Evolutionary conservation across 2,797 vertebrate genomes (phyloP).

Genomic region (Sardinella longiceps): DNA sequence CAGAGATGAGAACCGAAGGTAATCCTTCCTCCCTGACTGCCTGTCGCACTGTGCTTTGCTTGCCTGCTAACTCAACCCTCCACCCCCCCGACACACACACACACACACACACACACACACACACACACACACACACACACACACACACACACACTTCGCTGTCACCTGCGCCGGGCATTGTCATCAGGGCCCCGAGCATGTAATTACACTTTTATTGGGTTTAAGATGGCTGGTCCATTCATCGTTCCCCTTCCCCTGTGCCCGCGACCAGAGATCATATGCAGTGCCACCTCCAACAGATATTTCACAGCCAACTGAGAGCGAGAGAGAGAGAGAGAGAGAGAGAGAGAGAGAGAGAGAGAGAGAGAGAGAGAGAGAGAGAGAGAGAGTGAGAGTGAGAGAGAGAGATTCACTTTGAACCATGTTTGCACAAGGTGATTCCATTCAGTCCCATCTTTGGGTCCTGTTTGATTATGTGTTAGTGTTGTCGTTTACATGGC

Average conservation of each 20-base stretch:
- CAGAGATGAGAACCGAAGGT: constrained; percentile 70
- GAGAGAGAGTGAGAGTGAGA: not conserved
- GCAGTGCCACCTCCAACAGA: not conserved
- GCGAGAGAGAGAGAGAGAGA: not conserved
- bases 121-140: no score
- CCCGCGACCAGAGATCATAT: not conserved
- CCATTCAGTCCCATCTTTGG: not conserved
- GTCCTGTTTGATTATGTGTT: constrained; percentile 2
- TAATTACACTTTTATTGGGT: constrained; percentile 82
- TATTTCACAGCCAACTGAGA: not conserved
- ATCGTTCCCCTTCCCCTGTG: constrained; percentile 60
- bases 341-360: not conserved
- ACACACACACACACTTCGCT: constrained; percentile 47
- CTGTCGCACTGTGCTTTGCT: not conserved
- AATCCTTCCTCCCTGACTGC: constrained; percentile 73
- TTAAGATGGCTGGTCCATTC: constrained; percentile 73
- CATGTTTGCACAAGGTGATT: not conserved
- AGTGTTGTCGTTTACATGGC: constrained; percentile 1
- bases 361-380: not conserved
- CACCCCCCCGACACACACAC: no score
- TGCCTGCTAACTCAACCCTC: not conserved
- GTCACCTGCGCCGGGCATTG: constrained; percentile 68
- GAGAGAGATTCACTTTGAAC: not conserved
- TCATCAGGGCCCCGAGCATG: constrained; percentile 71
- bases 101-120: no score